Base-by-base conservation (phyloP, 1,140 invertebrate genomes). In the Lepidurus apus region DNA sequence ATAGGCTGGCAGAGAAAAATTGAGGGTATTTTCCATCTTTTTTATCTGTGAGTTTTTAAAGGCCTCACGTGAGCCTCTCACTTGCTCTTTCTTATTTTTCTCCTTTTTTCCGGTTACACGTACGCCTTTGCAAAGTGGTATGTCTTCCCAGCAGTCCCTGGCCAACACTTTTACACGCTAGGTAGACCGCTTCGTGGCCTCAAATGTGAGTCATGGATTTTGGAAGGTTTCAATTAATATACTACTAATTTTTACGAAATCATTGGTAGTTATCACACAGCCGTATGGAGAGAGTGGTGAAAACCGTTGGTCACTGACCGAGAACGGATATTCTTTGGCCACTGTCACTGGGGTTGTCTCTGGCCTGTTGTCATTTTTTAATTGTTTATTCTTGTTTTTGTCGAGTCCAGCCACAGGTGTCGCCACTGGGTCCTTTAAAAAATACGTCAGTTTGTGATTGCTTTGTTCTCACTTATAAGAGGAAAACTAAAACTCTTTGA, bases 271-370 rank as follows among this genome's bases (percentile, higher is more conserved):
- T 65, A 65, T 65, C 53, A 65, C 53, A 65, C 53, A 65, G 53
- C 53, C 53, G 53, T 21, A 65, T 21, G 17, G 53, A 65, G 53
- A 65, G 53, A 65, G 21, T 65, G 53, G 53, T n/a, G 53, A 65
- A 21, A 65, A 65, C 53, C 53, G 53, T 26, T 34, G 10, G 73
- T 78, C 73, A 44, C 77, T 34, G 26, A 45, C 42, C 73, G 76
- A 43, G 78, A 80, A 42, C 42, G 26, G 75, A 79, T 78, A 34
- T 74, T 21, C 34, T 76, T 77, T 26, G 78, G 78, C 13, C 45
- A 43, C 74, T 78, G 78, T 53, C 44, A 77, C 9, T 43, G 80
- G 26, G 76, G 73, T 42, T 74, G 34, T 34, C 34, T 34, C 34
- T 34, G 34, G 34, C 34, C 34, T 34, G 34, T 34, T 34, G 34